Evolutionary conservation across 2,797 vertebrate genomes (phyloP), one percentile per base, ranked within the genome.

Genomic region (Coluber constrictor): DNA sequence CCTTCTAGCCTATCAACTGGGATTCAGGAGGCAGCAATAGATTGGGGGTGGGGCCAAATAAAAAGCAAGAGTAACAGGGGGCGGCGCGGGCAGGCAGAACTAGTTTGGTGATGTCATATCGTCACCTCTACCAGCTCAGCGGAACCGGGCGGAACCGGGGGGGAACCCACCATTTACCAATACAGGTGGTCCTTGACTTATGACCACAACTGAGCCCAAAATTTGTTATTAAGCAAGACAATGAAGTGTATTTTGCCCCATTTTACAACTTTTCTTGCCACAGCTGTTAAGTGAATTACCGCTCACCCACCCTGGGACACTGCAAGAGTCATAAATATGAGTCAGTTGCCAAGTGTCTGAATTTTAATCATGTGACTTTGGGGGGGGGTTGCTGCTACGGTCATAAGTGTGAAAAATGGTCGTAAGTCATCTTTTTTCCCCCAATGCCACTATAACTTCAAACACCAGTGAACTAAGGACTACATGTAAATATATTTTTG

Each of bases 401-500:
- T 13, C 13, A 1, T 15, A 70, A 70, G 63, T 7, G 15, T 70
- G 66, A 70, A 70, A 70, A 70, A 32, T 0, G 5, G 13, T 18
- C 5, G 29, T n/a, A 29, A 15, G 15, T 32, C n/a, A 18, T n/a
- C 32, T 70, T 32, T 60, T 61, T 70, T 32, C 2, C 6, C 47
- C 47, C n/a, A 32, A 6, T 37, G 6, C n/a, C 66, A 8, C n/a
- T 32, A n/a, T 16, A 32, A 70, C n/a, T 37, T 70, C 1, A 0
- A 18, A 70, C 0, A 0, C 5, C 18, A 18, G 16, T 18, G n/a
- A 7, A 70, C n/a, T 70, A 2, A 70, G 66, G 6, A 32, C 27
- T 63, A 61, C 60, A 3, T 27, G 25, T 27, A 61, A 9, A 27
- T 27, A 60, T 60, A 60, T 2, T 0, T 96, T 97, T 97, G 94